Evolutionary conservation across 92 coral and sea anemone genomes (phyloP).

Genomic region (Parazoanthus swiftii): DNA sequence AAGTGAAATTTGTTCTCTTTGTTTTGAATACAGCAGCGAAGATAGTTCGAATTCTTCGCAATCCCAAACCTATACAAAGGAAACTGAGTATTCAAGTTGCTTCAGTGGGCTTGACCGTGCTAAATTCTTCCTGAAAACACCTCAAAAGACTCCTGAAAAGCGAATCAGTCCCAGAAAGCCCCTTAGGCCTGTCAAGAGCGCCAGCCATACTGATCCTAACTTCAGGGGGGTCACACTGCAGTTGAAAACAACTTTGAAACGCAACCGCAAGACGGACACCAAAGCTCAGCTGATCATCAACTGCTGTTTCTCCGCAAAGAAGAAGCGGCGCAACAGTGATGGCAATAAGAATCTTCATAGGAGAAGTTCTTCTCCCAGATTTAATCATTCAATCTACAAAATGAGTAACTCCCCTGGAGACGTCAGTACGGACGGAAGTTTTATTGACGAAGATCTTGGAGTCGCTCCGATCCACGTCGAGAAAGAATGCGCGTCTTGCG

Average conservation of each 20-base stretch:
- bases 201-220: conserved; percentile 87
- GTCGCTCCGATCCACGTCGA: conserved; percentile 78
- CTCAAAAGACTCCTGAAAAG: conserved; percentile 61
- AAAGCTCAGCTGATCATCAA: conserved; percentile 90
- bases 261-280: conserved; percentile 59
- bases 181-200: conserved; percentile 88
- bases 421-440: conserved; percentile 51
- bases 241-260: conserved; percentile 88
- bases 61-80: conserved; percentile 40
- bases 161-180: conserved; percentile 97
- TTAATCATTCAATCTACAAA: conserved; percentile 81
- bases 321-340: conserved; percentile 69
- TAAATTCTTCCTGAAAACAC: conserved; percentile 68
- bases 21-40: conserved; percentile 35
- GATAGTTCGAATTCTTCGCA: conserved; percentile 56
- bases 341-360: conserved; percentile 62
- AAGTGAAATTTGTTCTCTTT: background rate
- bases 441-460: conserved; percentile 78
- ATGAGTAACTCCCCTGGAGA: conserved; percentile 66
- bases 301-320: conserved; percentile 89
- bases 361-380: conserved; percentile 66
- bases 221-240: conserved; percentile 95
- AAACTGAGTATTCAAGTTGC: conserved; percentile 3
- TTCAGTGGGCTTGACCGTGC: conserved; percentile 42
- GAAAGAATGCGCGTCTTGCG: conserved; percentile 98